phyloP scores from a whole-genome alignment of 2,113 vertebrate species.

The Rattus rattus region DNA sequence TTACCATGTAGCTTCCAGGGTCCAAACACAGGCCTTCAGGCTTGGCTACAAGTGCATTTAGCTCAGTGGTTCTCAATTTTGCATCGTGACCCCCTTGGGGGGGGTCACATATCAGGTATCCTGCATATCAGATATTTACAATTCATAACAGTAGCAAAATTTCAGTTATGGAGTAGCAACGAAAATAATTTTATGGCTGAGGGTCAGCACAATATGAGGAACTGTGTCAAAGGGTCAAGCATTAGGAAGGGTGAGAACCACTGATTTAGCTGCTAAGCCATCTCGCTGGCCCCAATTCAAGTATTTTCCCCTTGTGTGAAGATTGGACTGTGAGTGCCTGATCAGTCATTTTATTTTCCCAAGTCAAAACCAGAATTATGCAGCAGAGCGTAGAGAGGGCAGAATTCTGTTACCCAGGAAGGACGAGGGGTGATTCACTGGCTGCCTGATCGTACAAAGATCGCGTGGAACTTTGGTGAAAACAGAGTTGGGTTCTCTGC shows the following conservation, averaged over 20 bases:
- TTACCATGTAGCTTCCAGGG: background rate
- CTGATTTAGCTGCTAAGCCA: background rate
- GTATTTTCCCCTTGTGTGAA: background rate
- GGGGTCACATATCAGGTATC: background rate
- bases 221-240: background rate
- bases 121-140: background rate
- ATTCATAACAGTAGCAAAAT: background rate
- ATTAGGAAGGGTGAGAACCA: background rate
- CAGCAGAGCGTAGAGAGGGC: background rate
- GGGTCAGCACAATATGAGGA: background rate
- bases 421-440: background rate
- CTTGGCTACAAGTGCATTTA: background rate
- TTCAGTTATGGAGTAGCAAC: background rate
- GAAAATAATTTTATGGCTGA: background rate
- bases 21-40: background rate
- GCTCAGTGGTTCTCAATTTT: background rate
- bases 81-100: fast-evolving
- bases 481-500: background rate
- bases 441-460: background rate
- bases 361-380: background rate
- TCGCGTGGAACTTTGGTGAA: conserved; percentile 43
- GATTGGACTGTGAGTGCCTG: conserved; percentile 3
- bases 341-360: background rate
- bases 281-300: background rate
- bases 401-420: background rate